Percentiles rank a stretch among this genome's conserved stretches.
These are phyloP conservation scores for Cossypha dichroa DNA, from an alignment of 2,797 vertebrate species.

Conservation along the genomic window DNA sequence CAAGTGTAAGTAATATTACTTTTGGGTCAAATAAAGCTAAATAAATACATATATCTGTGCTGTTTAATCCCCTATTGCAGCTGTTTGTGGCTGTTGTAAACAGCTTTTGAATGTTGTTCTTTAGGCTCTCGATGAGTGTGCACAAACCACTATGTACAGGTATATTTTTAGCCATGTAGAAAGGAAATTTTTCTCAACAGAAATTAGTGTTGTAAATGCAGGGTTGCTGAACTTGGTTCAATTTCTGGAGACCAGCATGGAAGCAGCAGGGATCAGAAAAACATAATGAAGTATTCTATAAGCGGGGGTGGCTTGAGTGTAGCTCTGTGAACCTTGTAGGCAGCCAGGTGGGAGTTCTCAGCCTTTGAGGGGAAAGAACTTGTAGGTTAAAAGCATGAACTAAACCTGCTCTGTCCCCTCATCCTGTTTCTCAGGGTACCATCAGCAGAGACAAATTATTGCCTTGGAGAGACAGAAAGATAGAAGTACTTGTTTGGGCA, in stretches of 20 bases:
- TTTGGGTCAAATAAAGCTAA: neutral
- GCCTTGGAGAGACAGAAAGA: neutral
- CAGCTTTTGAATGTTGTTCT: neutral
- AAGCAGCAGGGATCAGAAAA: neutral
- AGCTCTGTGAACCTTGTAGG: neutral
- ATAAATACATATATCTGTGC: neutral
- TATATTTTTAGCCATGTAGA: neutral
- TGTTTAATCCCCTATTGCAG: neutral
- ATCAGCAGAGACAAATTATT: neutral
- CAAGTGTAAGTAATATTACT: neutral
- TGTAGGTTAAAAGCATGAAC: accelerated
- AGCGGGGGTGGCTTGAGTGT: neutral
- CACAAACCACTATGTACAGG: neutral
- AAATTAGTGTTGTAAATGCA: neutral
- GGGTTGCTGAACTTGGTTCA: neutral
- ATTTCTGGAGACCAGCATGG: neutral
- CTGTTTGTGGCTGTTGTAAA: neutral
- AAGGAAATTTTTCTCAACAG: neutral
- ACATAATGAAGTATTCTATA: neutral
- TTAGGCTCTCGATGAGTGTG: neutral
- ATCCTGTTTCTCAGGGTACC: neutral
- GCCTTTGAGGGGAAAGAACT: neutral
- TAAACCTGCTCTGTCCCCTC: neutral
- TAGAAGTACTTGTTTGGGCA: neutral
- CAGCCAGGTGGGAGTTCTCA: neutral